Conservation (phyloP, 2,113 vertebrate genomes). For the Guaruba guarouba region DNA sequence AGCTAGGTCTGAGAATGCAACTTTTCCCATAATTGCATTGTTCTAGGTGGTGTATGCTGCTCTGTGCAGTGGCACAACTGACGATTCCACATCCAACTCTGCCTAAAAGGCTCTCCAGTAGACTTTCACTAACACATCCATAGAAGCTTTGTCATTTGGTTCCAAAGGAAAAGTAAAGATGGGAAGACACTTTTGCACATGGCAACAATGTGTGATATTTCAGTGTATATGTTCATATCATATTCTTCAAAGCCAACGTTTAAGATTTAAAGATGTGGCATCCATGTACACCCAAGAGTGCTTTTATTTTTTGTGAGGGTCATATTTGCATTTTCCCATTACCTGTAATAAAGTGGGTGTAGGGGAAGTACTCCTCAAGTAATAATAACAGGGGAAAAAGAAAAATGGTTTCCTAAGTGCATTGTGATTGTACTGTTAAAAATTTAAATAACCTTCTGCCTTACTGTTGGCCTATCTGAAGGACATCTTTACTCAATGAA, state of each 20-base stretch:
- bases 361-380: background rate
- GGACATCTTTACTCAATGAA: background rate
- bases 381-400: background rate
- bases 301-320: background rate
- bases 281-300: background rate
- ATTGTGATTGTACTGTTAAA: background rate
- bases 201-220: background rate
- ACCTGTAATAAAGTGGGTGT: background rate
- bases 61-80: background rate
- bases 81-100: background rate
- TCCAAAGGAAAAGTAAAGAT: background rate
- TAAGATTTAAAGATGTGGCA: background rate
- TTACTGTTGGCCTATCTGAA: conserved; percentile 6
- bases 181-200: background rate
- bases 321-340: background rate
- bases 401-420: background rate
- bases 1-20: background rate
- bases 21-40: background rate
- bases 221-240: background rate
- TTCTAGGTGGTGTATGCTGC: background rate
- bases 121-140: background rate
- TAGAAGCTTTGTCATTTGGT: background rate
- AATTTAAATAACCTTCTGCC: background rate
- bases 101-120: background rate
- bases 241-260: background rate